Evolutionary conservation across 1,140 invertebrate species (phyloP), one percentile per base, ranked within the genome.

Genomic region (Hyphantria cunea): DNA sequence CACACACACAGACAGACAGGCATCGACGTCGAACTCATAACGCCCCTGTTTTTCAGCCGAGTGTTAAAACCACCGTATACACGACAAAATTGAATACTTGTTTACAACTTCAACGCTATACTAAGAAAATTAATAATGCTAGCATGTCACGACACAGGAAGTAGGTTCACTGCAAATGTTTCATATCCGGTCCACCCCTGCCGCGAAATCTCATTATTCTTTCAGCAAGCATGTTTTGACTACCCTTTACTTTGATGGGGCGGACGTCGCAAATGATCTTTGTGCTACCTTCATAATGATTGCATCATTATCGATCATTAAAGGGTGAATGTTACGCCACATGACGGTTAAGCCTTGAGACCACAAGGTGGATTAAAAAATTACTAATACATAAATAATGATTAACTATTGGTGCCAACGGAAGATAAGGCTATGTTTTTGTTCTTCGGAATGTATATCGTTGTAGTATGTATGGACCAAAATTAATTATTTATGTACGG

Each of bases 161-260:
- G 84, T 78, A 56, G 61, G 78, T 70, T 73, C 69, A 76, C 80
- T 81, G 79, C 82, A 76, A 84, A 88, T 84, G 82, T 76, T 69
- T 31, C 52, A 69, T 76, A 78, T 84, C 83, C 80, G 78, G 75
- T 71, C 68, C 78, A 75, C 80, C 77, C 77, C 80, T 61, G 73
- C 76, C 64, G 82, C 72, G 75, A 80, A 76, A 70, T 68, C 72
- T 78, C 84, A 89, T 89, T 87, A 89, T 82, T 89, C 86, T 86
- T 84, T 84, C 78, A 83, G 86, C 83, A 86, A 89, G 86, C 82
- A 87, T 85, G 80, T 87, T 89, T 78, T 87, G 86, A 89, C 86
- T 86, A 76, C 56, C 78, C 75, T 79, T 86, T 82, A 84, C 71
- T 73, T 72, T 66, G 63, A 59, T 25, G 5, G 56, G 15, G 60